A percentile compares a stretch with the other conserved stretches of the same genome.
These are phyloP conservation scores for Xiphophorus hellerii DNA, from an alignment of 2,113 vertebrate genomes.

Conservation along the genomic window DNA sequence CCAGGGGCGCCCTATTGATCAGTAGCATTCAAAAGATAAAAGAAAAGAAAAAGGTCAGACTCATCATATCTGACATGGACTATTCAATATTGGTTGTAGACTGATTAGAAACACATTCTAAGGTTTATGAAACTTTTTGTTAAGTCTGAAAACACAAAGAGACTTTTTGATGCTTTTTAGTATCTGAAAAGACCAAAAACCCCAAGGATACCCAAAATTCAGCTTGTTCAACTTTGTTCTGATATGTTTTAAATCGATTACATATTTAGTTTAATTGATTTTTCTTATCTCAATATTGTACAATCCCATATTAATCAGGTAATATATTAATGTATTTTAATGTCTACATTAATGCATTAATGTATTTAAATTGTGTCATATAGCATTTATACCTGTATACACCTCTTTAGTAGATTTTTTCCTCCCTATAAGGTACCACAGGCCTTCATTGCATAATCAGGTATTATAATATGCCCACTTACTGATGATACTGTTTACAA, in stretches of 20 bases:
- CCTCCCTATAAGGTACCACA: neutral
- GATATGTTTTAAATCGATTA: too few species aligned
- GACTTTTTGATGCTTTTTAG: neutral
- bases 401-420: neutral
- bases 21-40: neutral
- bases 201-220: neutral
- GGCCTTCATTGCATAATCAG: neutral
- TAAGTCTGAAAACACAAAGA: neutral
- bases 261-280: neutral
- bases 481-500: conserved; percentile 6
- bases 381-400: neutral
- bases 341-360: neutral
- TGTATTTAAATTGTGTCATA: neutral
- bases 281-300: neutral
- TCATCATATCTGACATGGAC: neutral
- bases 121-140: neutral
- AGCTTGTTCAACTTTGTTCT: neutral
- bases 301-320: neutral
- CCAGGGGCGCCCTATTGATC: neutral
- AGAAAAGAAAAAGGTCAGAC: neutral
- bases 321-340: neutral
- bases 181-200: neutral
- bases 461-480: neutral
- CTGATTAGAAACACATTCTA: neutral
- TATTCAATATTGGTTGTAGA: too few species aligned